Conservation (phyloP, 1,140 invertebrate species). For the Diorhabda sublineata region DNA sequence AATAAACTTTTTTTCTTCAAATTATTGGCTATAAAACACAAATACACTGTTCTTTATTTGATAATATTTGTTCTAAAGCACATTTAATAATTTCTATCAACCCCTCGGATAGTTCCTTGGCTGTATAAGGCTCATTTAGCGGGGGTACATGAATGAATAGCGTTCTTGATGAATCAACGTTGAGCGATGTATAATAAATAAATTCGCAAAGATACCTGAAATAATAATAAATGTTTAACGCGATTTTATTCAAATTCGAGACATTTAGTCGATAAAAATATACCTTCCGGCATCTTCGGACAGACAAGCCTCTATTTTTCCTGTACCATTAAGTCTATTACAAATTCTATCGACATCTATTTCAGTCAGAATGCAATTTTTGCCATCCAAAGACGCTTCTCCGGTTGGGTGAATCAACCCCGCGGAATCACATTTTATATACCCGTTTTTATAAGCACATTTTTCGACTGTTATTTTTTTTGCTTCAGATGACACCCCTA, state of each 20-base stretch:
- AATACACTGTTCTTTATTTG: too few species aligned
- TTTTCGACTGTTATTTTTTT: constrained; percentile 56
- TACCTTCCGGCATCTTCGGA: constrained; percentile 50
- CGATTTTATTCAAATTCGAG: too few species aligned
- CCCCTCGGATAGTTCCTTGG: constrained; percentile 52
- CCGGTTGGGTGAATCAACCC: constrained; percentile 44
- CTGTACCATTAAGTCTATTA: constrained; percentile 44
- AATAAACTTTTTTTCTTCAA: too few species aligned
- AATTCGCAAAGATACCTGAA: constrained; percentile 65
- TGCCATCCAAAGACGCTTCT: constrained; percentile 43
- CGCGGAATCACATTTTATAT: constrained; percentile 50
- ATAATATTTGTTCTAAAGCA: constrained; percentile 30
- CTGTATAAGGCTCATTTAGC: constrained; percentile 51
- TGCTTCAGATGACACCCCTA: constrained; percentile 57
- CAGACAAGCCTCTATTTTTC: constrained; percentile 37
- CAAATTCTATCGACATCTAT: constrained; percentile 48
- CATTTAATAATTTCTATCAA: constrained; percentile 53
- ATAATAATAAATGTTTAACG: constrained; percentile 21
- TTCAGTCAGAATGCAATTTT: constrained; percentile 46
- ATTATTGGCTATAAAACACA: too few species aligned
- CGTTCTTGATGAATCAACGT: constrained; percentile 50
- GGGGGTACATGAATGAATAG: constrained; percentile 68
- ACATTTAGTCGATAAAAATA: not conserved
- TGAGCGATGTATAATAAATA: constrained; percentile 63
- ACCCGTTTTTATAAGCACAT: constrained; percentile 55